Conservation (phyloP, 2,113 vertebrate species). For the Pimephales promelas region DNA sequence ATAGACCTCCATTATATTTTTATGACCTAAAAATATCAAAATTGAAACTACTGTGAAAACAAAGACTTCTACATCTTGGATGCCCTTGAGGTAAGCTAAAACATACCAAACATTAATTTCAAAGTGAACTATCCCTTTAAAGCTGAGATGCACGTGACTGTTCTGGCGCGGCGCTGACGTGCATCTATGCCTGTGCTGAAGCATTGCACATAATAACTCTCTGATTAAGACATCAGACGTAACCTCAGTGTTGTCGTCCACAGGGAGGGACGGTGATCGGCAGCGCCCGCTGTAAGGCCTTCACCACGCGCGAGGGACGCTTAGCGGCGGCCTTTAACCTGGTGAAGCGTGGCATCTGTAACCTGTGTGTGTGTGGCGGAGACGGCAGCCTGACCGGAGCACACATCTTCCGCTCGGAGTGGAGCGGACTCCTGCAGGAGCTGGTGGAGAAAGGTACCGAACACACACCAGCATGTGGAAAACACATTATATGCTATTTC, state of each 20-base stretch:
- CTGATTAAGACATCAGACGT: too few species aligned
- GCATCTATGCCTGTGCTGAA: background rate
- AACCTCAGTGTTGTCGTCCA: background rate
- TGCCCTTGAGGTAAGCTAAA: too few species aligned
- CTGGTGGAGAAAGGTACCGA: conserved; percentile 48
- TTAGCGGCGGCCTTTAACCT: conserved; percentile 86
- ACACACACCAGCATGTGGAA: too few species aligned
- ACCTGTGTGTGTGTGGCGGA: conserved; percentile 87
- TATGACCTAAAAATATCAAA: too few species aligned
- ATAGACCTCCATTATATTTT: too few species aligned
- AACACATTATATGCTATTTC: too few species aligned
- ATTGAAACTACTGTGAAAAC: too few species aligned
- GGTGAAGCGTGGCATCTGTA: conserved; percentile 90
- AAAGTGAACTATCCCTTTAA: too few species aligned
- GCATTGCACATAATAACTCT: background rate
- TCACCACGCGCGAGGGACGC: conserved; percentile 85
- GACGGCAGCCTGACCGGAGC: conserved; percentile 91
- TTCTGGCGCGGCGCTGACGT: background rate
- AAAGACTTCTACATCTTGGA: too few species aligned
- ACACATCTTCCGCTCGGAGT: conserved; percentile 90
- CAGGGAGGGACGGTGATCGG: conserved; percentile 95
- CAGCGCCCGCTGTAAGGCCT: conserved; percentile 91
- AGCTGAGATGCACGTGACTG: too few species aligned
- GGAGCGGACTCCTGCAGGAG: conserved; percentile 82
- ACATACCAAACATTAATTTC: too few species aligned